phyloP scores from a whole-genome alignment of 2,113 vertebrate genomes.

The Pterocles orientalis region DNA sequence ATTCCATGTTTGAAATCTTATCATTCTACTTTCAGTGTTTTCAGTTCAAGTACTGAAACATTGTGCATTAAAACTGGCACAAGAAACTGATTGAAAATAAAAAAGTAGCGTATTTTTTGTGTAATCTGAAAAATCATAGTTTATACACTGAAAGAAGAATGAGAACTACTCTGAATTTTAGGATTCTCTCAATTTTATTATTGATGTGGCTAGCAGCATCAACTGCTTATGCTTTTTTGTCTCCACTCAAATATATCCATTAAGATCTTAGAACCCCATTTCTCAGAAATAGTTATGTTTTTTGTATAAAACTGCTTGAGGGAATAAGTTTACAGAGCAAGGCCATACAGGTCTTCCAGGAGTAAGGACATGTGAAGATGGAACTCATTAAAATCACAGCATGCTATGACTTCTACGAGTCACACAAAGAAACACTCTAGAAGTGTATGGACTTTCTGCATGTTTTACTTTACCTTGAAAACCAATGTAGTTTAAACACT shows the following conservation, averaged over 20 bases:
- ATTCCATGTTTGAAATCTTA: background rate
- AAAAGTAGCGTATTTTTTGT: background rate
- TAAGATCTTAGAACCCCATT: background rate
- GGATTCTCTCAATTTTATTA: background rate
- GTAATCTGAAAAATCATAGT: background rate
- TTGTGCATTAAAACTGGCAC: background rate
- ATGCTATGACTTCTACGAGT: background rate
- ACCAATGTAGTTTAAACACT: background rate
- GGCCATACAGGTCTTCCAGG: background rate
- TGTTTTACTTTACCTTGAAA: background rate
- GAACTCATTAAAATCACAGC: slow-evolving; percentile 50
- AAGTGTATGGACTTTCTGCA: background rate
- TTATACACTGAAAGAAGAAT: background rate
- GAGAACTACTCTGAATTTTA: background rate
- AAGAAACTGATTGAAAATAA: background rate
- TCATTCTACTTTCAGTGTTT: background rate
- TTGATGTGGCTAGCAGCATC: background rate
- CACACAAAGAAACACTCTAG: slow-evolving; percentile 22
- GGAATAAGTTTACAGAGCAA: slow-evolving; percentile 17
- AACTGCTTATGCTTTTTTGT: background rate
- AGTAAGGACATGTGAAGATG: background rate
- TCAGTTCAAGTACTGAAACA: background rate
- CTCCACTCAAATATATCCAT: background rate
- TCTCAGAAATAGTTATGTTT: background rate
- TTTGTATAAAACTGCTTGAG: background rate